These are phyloP conservation scores for Silurus asotus DNA, from an alignment of 2,113 vertebrate species.

Conservation along the genomic window DNA sequence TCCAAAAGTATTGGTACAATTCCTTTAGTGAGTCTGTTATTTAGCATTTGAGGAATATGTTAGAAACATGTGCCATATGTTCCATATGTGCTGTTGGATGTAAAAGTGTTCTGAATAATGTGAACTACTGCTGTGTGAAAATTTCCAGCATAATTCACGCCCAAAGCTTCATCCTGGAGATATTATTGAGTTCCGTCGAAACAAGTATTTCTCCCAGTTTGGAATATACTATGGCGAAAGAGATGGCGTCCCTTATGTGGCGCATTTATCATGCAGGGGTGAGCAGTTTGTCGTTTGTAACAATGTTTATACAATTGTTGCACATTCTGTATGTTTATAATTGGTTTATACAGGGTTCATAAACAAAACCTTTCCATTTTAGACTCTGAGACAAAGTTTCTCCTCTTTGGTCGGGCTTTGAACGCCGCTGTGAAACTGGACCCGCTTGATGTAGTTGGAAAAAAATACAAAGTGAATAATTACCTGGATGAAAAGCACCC, in stretches of 20 bases:
- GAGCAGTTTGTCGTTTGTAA: conserved; percentile 18
- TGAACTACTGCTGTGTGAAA: not conserved
- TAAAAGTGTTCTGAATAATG: not conserved
- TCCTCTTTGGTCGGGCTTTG: conserved; percentile 71
- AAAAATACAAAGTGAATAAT: conserved; percentile 74
- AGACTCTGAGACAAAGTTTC: conserved; percentile 72
- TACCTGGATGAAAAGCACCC: conserved; percentile 68
- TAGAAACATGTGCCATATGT: not conserved
- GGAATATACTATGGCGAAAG: conserved; percentile 75
- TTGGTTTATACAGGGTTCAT: not conserved
- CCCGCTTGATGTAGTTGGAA: conserved; percentile 70
- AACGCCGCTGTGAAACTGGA: conserved; percentile 73
- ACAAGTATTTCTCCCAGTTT: conserved; percentile 76
- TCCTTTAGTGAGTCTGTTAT: not conserved
- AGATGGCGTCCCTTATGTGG: conserved; percentile 74
- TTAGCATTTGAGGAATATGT: not conserved
- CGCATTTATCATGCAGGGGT: conserved; percentile 75
- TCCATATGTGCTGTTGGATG: not conserved
- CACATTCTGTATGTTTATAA: not conserved
- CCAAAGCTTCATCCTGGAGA: conserved; percentile 71
- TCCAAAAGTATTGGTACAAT: not conserved
- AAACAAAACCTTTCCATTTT: not conserved
- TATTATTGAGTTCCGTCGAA: conserved; percentile 75
- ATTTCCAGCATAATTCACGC: conserved; percentile 59
- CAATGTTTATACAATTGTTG: not conserved